Base-by-base conservation (phyloP, 2,888 invertebrate species). In the Dexiosoma caninum region DNA sequence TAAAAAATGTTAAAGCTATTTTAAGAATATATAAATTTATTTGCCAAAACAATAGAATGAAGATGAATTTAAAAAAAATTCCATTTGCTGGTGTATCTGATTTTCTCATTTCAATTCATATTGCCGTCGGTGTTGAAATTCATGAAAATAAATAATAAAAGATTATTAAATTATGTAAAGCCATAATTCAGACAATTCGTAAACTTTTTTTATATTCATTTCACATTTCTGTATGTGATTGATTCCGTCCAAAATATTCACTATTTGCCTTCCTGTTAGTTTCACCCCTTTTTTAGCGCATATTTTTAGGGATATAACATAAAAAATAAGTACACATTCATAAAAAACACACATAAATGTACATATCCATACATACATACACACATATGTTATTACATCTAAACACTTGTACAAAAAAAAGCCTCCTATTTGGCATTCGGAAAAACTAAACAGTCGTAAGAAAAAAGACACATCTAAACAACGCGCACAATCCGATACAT, bases 401-500 rank as follows among this genome's bases (percentile, higher is more conserved):
- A 55, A 40, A 69, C 51, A 79, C 40, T 74, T 69, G 42, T 44
- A 12, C 14, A 16, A 40, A 32, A 40, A 64, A 46, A 30, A 67
- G 46, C 30, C 40, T 30, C 37, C 53, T 30, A 32, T 59, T 69
- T 37, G 44, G 64, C 62, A 66, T 37, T 71, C 46, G 66, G 64
- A 77, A 74, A 60, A 76, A 40, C 77, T 81, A 67, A 81, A 78
- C 83, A 64, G 51, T 53, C 75, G n/a, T 67, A 60, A 49, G 32
- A 72, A 49, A 30, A 44, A 77, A 23, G 67, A 62, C 51, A 67
- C 69, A 64, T 81, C 77, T 77, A 81, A 81, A 77, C 81, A 81
- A 74, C 81, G 81, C 81, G 81, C 81, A 81, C 77, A 81, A 81
- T 81, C 81, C 81, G 77, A 71, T 72, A 74, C 62, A 51, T 59